A percentile compares a stretch with the other conserved stretches of the same genome.
Conservation (phyloP, 1,140 invertebrate genomes). For the Drosophila arawakana region DNA sequence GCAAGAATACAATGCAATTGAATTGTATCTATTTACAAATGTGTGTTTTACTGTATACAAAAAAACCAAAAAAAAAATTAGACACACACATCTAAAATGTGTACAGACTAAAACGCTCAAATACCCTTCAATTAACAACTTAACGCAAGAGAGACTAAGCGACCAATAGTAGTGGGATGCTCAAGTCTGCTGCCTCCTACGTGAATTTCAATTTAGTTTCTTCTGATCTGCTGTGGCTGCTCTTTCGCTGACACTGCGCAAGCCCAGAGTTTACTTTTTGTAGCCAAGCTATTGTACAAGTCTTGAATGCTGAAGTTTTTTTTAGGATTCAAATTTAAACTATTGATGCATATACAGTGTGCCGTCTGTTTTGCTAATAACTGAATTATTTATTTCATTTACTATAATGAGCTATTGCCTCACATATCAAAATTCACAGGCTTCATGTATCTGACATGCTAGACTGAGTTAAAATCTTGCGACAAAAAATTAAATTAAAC, state of each 20-base stretch:
- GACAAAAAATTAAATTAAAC: no score
- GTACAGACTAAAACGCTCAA: constrained; percentile 58
- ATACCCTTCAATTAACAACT: constrained; percentile 78
- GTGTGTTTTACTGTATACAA: constrained; percentile 10
- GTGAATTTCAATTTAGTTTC: constrained; percentile 69
- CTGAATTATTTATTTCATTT: constrained; percentile 1
- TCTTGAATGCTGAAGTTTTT: background rate
- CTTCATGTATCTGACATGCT: no score
- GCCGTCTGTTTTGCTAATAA: background rate
- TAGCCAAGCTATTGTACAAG: no score
- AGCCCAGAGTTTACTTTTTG: background rate
- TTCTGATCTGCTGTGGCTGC: constrained; percentile 21
- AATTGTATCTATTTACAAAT: constrained; percentile 16
- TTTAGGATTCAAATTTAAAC: no score
- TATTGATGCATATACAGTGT: no score
- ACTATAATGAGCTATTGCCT: background rate
- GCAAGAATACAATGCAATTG: constrained; percentile 11
- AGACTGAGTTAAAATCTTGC: no score
- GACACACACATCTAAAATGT: background rate
- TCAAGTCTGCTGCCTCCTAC: constrained; percentile 53
- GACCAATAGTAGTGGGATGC: constrained; percentile 1
- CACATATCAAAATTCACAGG: no score
- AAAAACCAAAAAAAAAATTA: background rate
- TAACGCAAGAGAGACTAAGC: constrained; percentile 38
- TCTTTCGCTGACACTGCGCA: background rate